Conservation (phyloP, 2,113 vertebrate genomes). For the Hirundichthys speculiger region DNA sequence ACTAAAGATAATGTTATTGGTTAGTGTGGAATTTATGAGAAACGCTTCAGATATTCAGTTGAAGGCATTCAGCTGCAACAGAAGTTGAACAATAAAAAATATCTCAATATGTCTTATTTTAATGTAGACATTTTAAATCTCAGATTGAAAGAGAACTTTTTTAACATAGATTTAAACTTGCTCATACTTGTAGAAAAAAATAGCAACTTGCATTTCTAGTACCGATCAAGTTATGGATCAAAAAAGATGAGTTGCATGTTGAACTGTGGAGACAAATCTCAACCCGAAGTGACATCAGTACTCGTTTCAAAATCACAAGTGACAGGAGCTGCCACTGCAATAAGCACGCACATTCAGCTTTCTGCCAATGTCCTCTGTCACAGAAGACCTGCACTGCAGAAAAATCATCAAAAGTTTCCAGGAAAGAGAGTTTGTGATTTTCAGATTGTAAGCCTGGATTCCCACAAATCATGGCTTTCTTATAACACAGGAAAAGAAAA, state of each 20-base stretch:
- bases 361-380: slow-evolving; percentile 49
- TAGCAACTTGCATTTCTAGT: neutral
- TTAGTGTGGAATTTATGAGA: no score
- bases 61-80: no score
- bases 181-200: no score
- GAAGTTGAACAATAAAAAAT: no score
- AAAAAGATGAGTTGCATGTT: slow-evolving; percentile 30
- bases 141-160: no score
- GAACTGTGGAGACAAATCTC: slow-evolving; percentile 17
- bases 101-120: no score
- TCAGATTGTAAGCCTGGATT: neutral
- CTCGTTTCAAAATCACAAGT: slow-evolving; percentile 36
- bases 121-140: no score
- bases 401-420: slow-evolving; percentile 11
- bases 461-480: neutral
- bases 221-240: neutral
- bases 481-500: no score
- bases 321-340: slow-evolving; percentile 56
- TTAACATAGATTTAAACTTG: no score
- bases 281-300: slow-evolving; percentile 39
- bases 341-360: slow-evolving; percentile 27
- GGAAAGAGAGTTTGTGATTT: slow-evolving; percentile 11
- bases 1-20: no score
- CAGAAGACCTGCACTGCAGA: slow-evolving; percentile 20
- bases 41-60: no score